Percentiles rank a stretch among this genome's conserved stretches.
These are phyloP conservation scores for Schizotus pectinicornis DNA, from an alignment of 2,888 invertebrate species.

Conservation along the genomic window DNA sequence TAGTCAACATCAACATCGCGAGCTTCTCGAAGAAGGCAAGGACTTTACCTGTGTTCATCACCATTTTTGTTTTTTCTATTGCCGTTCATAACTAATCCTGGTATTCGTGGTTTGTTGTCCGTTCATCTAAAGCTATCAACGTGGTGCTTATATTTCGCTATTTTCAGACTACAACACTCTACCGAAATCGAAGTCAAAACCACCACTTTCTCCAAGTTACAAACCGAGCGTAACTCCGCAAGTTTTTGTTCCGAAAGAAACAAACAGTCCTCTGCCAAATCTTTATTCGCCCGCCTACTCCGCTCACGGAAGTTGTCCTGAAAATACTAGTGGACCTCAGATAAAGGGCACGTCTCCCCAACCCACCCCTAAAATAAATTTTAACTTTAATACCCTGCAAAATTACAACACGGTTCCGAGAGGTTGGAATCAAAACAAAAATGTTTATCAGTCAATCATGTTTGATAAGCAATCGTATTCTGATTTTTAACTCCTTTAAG, in stretches of 20 bases:
- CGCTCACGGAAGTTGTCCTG: constrained; percentile 26
- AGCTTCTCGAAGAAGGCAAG: constrained; percentile 35
- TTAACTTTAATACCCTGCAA: constrained; percentile 48
- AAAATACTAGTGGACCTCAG: too few relatives aligned
- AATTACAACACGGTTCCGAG: constrained; percentile 86
- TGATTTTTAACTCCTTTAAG: constrained; percentile 37
- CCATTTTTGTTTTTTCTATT: not conserved
- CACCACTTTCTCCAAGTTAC: constrained; percentile 47
- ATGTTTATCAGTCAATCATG: constrained; percentile 75
- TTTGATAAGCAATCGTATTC: constrained; percentile 62
- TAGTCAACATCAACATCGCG: too few relatives aligned
- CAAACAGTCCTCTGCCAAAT: constrained; percentile 39
- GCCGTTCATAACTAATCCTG: not conserved
- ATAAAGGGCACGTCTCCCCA: constrained; percentile 25
- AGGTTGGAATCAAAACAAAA: constrained; percentile 76
- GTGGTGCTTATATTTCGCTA: not conserved
- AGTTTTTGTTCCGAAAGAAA: constrained; percentile 52
- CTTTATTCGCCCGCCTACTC: constrained; percentile 37
- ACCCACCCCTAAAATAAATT: constrained; percentile 45
- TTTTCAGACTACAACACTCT: constrained; percentile 45
- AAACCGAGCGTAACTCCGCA: constrained; percentile 47
- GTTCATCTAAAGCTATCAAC: not conserved
- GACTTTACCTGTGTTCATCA: constrained; percentile 14
- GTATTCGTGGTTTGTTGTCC: not conserved
- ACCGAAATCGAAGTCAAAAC: constrained; percentile 45